Evolutionary conservation across 2,113 vertebrate species (phyloP).

Genomic region (Pristiophorus japonicus): DNA sequence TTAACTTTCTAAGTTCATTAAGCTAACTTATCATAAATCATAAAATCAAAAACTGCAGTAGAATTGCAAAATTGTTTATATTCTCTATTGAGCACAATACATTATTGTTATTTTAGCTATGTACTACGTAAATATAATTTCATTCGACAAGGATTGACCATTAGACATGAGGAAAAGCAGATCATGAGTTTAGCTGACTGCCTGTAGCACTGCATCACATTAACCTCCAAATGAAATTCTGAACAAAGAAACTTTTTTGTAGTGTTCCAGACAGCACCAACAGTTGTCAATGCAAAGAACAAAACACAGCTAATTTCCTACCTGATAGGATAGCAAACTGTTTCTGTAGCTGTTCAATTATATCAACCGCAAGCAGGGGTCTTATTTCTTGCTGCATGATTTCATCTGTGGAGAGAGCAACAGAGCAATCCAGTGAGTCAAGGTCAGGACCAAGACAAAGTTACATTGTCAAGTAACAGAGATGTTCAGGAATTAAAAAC

Average conservation of each 20-base stretch:
- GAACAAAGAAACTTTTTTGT: neutral
- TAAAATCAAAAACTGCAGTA: neutral
- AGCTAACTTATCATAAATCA: neutral
- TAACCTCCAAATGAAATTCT: neutral
- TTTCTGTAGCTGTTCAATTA: conserved; percentile 89
- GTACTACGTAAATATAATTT: neutral
- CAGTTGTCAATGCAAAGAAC: neutral
- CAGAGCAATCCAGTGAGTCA: conserved; percentile 43
- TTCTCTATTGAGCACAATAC: neutral
- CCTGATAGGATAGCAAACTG: conserved; percentile 90
- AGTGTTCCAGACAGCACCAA: neutral
- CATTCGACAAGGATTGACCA: neutral
- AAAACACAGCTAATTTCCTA: conserved; percentile 49
- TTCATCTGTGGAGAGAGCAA: conserved; percentile 69
- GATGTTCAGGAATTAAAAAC: conserved; percentile 22
- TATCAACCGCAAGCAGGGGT: conserved; percentile 82
- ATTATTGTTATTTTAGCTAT: neutral
- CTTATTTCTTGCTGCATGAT: conserved; percentile 97
- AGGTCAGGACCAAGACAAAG: conserved; percentile 27
- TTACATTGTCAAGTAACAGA: neutral
- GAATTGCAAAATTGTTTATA: neutral
- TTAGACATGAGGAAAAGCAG: neutral
- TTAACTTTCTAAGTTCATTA: neutral
- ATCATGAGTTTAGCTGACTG: neutral
- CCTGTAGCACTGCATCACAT: neutral